Percentiles rank a stretch among this genome's conserved stretches.
These are phyloP conservation scores for Episyrphus balteatus DNA, from an alignment of 1,140 invertebrate species.

Conservation along the genomic window DNA sequence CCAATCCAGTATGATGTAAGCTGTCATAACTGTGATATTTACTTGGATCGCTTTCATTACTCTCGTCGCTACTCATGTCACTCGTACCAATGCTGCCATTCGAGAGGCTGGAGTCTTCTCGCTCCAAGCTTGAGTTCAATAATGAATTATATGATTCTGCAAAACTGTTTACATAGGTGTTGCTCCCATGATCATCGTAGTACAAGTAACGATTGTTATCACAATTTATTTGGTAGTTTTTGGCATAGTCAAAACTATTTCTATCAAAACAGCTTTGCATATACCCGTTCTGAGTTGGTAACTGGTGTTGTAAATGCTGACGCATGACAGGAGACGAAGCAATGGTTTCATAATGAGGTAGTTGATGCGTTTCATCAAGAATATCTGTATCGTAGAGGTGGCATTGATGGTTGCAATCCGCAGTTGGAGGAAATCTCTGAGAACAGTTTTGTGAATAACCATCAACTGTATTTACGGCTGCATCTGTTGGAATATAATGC, in stretches of 20 bases:
- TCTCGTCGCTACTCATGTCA: constrained; percentile 1
- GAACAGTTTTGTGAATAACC: no score
- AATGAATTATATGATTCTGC: constrained; percentile 32
- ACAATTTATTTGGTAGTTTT: not conserved
- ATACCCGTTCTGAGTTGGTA: not conserved
- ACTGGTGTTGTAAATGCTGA: constrained; percentile 12
- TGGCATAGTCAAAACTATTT: not conserved
- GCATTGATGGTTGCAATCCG: no score
- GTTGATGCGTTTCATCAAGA: no score
- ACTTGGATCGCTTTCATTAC: not conserved
- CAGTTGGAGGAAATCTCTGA: no score
- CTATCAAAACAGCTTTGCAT: constrained; percentile 8
- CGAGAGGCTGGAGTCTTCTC: constrained; percentile 4
- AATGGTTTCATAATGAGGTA: no score
- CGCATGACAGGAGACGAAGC: constrained; percentile 1
- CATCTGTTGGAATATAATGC: no score
- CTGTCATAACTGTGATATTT: not conserved
- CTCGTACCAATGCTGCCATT: constrained; percentile 2
- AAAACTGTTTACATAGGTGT: constrained; percentile 18
- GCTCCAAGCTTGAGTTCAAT: constrained; percentile 16
- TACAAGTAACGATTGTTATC: not conserved
- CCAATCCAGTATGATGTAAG: not conserved
- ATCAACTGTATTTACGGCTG: no score
- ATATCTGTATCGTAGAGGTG: no score
- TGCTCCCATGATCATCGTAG: not conserved